Percentiles rank a stretch among this genome's conserved stretches.
phyloP scores from a whole-genome alignment of 2,797 vertebrate genomes.

The Cossypha niveicapilla region DNA sequence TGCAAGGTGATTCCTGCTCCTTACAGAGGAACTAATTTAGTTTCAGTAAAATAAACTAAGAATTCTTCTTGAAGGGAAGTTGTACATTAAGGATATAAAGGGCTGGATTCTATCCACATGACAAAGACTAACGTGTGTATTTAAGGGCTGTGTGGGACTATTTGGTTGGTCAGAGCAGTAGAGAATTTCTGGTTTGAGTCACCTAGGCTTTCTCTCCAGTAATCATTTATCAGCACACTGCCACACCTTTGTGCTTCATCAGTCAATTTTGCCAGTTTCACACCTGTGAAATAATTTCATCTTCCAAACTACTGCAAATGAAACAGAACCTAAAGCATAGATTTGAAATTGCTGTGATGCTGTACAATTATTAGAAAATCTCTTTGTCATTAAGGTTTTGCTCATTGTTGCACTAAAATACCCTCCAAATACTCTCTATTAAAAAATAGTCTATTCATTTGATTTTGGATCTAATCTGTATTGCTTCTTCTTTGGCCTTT shows the following conservation, averaged over 20 bases:
- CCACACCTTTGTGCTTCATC: background rate
- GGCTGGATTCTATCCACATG: background rate
- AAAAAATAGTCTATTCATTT: background rate
- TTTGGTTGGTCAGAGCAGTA: background rate
- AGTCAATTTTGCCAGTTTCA: background rate
- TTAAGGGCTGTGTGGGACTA: background rate
- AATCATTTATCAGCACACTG: background rate
- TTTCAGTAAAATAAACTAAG: background rate
- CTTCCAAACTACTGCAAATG: background rate
- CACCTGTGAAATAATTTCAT: background rate
- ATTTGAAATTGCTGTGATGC: background rate
- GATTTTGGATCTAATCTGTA: background rate
- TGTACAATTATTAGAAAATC: background rate
- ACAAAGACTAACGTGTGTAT: background rate
- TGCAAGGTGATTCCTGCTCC: background rate
- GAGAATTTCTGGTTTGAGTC: background rate
- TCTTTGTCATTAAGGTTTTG: background rate
- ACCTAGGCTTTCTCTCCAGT: background rate
- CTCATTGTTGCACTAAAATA: background rate
- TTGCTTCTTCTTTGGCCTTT: background rate
- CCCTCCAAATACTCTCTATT: background rate
- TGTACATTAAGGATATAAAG: background rate
- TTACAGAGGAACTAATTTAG: background rate
- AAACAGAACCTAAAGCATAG: background rate
- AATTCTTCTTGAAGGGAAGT: background rate